Evolutionary conservation across 2,113 vertebrate genomes (phyloP).

Genomic region (Triplophysa rosa): DNA sequence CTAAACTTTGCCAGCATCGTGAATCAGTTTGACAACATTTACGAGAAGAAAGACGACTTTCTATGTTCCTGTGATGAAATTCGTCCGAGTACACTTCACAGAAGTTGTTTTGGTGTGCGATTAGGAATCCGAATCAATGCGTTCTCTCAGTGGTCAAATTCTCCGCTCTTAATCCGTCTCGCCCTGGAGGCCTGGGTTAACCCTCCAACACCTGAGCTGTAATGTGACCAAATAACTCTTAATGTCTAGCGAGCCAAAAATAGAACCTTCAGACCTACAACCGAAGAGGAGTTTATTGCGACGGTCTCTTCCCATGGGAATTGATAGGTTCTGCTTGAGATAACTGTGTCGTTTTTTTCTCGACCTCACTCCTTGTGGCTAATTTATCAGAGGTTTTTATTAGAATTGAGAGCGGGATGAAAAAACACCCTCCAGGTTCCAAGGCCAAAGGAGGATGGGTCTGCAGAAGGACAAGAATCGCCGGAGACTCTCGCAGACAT

Average conservation of each 20-base stretch:
- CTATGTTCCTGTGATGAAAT: background rate
- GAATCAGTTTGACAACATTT: slow-evolving; percentile 5
- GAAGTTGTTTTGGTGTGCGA: slow-evolving; percentile 8
- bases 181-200: slow-evolving; percentile 2
- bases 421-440: slow-evolving; percentile 63
- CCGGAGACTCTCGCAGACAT: slow-evolving; percentile 71
- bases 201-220: slow-evolving; percentile 28
- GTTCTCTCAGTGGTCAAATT: slow-evolving; percentile 7
- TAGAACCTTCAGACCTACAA: slow-evolving; percentile 28
- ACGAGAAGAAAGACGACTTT: background rate
- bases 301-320: slow-evolving; percentile 30
- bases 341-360: slow-evolving; percentile 42
- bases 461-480: slow-evolving; percentile 70
- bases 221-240: slow-evolving; percentile 32
- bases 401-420: slow-evolving; percentile 53
- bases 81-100: slow-evolving; percentile 1
- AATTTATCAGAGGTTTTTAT: slow-evolving; percentile 60
- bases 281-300: slow-evolving; percentile 1
- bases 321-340: slow-evolving; percentile 36
- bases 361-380: slow-evolving; percentile 58
- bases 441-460: slow-evolving; percentile 89
- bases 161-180: slow-evolving; percentile 17
- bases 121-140: slow-evolving; percentile 13
- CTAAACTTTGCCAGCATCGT: background rate
- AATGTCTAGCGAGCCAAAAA: slow-evolving; percentile 22